These are phyloP conservation scores for Oreochromis niloticus DNA, from an alignment of 2,113 vertebrate species.

Conservation along the genomic window DNA sequence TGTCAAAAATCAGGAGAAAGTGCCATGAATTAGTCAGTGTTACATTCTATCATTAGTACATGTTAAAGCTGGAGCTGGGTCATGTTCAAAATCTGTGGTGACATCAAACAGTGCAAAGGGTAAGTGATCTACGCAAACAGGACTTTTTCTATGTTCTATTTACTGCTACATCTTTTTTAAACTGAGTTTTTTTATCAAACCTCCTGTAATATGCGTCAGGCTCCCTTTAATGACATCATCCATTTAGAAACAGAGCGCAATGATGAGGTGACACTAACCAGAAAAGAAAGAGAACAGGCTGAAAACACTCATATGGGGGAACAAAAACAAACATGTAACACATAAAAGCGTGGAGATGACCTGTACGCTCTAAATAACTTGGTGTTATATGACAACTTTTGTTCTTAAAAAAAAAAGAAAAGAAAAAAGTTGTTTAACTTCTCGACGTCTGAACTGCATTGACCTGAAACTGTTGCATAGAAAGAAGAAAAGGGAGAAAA, in stretches of 20 bases:
- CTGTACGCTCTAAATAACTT: neutral
- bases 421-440: neutral
- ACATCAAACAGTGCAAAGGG: neutral
- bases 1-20: fast-evolving
- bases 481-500: neutral
- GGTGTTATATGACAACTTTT: neutral
- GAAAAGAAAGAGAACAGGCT: neutral
- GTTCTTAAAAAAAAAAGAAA: neutral
- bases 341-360: neutral
- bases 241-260: neutral
- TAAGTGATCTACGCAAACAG: neutral
- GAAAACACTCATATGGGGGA: neutral
- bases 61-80: neutral
- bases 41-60: neutral
- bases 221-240: neutral
- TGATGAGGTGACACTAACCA: neutral
- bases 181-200: neutral
- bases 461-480: neutral
- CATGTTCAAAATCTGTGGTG: neutral
- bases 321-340: neutral
- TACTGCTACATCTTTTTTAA: neutral
- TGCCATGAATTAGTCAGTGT: neutral
- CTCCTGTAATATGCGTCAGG: neutral
- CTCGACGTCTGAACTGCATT: neutral
- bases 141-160: neutral